phyloP scores from a whole-genome alignment of 64 coral and sea anemone genomes.

The Montipora cactus region DNA sequence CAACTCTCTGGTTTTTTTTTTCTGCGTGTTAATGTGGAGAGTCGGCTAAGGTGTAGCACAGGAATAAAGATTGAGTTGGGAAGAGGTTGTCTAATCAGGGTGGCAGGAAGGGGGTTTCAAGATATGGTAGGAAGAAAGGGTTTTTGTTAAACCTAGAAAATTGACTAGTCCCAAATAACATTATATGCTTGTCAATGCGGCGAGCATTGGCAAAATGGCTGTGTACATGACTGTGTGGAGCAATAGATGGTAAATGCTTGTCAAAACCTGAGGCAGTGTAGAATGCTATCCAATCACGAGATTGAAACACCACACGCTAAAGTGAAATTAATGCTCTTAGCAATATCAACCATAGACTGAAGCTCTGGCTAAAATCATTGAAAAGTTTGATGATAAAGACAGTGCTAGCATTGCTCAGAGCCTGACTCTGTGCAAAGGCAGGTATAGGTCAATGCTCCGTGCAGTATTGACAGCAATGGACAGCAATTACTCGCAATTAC shows the following conservation, averaged over 20 bases:
- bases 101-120: no score
- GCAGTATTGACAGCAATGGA: conserved; percentile 27
- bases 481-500: conserved; percentile 4
- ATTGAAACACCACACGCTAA: conserved; percentile 6
- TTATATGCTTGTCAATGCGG: conserved; percentile 3
- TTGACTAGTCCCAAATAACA: neutral
- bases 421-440: conserved; percentile 8
- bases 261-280: conserved; percentile 6
- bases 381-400: no score
- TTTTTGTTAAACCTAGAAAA: no score
- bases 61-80: no score
- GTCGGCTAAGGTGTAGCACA: no score
- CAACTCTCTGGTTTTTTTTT: no score
- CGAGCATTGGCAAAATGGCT: conserved; percentile 17
- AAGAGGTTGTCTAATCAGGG: no score
- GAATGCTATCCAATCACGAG: neutral
- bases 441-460: neutral
- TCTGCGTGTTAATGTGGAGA: no score
- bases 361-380: neutral
- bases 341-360: conserved; percentile 3
- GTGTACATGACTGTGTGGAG: conserved; percentile 35
- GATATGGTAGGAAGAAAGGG: no score
- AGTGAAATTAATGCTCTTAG: conserved; percentile 15
- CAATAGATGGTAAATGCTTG: conserved; percentile 43
- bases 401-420: neutral